These are phyloP conservation scores for Pygoscelis adeliae DNA, from an alignment of 2,113 vertebrate genomes.

Conservation along the genomic window DNA sequence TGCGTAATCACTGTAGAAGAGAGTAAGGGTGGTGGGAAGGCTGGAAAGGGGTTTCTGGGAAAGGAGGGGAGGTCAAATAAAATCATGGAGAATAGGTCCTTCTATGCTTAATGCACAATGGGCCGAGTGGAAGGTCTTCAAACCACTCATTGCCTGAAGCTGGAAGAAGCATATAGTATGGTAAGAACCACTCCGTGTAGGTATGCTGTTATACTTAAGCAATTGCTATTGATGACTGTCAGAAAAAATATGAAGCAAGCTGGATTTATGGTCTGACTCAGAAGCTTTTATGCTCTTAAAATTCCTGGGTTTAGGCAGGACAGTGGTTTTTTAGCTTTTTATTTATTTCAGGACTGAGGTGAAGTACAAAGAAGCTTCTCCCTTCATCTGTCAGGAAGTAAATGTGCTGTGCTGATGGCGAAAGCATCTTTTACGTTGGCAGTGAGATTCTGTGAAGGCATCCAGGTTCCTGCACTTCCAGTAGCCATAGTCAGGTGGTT, in stretches of 20 bases:
- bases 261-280: background rate
- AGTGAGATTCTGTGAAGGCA: background rate
- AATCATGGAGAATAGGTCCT: background rate
- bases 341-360: background rate
- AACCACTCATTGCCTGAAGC: background rate
- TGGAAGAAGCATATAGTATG: background rate
- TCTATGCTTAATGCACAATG: rapidly evolving
- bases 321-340: background rate
- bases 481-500: background rate
- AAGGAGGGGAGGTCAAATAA: background rate
- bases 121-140: background rate
- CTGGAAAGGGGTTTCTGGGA: background rate
- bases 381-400: background rate
- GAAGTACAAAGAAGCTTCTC: background rate
- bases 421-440: background rate
- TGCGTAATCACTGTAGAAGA: background rate
- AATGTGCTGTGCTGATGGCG: background rate
- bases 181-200: background rate
- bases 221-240: background rate
- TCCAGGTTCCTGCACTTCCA: background rate
- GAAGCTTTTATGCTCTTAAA: background rate
- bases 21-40: background rate
- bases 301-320: background rate
- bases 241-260: background rate
- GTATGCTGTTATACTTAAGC: background rate